Evolutionary conservation across 2,113 vertebrate genomes (phyloP).

Genomic region (Rutilus rutilus): DNA sequence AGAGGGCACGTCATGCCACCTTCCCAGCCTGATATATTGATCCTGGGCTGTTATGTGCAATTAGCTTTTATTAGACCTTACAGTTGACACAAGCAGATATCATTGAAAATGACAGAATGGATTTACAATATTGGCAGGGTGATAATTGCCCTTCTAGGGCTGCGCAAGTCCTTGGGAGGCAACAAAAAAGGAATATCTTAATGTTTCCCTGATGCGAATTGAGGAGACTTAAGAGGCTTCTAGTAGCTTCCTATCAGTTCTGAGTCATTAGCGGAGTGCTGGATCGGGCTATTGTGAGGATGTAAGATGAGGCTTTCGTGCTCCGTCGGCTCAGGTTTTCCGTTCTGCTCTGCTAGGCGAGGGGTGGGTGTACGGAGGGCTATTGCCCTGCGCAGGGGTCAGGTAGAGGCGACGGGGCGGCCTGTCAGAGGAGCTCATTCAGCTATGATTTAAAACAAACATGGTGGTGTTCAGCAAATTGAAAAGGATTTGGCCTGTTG

Average conservation of each 20-base stretch:
- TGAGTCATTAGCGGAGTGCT: slow-evolving; percentile 70
- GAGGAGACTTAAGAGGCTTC: slow-evolving; percentile 55
- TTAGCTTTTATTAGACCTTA: slow-evolving; percentile 73
- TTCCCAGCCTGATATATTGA: slow-evolving; percentile 73
- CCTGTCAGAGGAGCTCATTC: slow-evolving; percentile 56
- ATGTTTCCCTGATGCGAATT: slow-evolving; percentile 56
- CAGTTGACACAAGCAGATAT: slow-evolving; percentile 65
- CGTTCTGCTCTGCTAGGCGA: slow-evolving; percentile 46
- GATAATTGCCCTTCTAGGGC: slow-evolving; percentile 51
- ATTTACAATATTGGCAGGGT: slow-evolving; percentile 62
- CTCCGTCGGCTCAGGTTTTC: slow-evolving; percentile 43
- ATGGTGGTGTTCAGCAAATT: slow-evolving; percentile 41
- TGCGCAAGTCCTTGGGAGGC: slow-evolving; percentile 49
- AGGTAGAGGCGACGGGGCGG: slow-evolving; percentile 56
- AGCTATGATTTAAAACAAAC: slow-evolving; percentile 67
- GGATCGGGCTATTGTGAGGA: slow-evolving; percentile 59
- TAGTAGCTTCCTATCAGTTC: slow-evolving; percentile 65
- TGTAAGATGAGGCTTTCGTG: slow-evolving; percentile 53
- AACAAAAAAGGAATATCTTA: slow-evolving; percentile 60
- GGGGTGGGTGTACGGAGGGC: slow-evolving; percentile 25
- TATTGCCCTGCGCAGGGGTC: slow-evolving; percentile 63
- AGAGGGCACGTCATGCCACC: slow-evolving; percentile 57
- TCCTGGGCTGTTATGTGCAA: slow-evolving; percentile 62
- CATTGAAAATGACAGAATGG: slow-evolving; percentile 71
- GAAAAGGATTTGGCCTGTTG: slow-evolving; percentile 51